Evolutionary conservation across 2,888 invertebrate genomes (phyloP), one percentile per base, ranked within the genome.

Genomic region (Smittia aterrima): DNA sequence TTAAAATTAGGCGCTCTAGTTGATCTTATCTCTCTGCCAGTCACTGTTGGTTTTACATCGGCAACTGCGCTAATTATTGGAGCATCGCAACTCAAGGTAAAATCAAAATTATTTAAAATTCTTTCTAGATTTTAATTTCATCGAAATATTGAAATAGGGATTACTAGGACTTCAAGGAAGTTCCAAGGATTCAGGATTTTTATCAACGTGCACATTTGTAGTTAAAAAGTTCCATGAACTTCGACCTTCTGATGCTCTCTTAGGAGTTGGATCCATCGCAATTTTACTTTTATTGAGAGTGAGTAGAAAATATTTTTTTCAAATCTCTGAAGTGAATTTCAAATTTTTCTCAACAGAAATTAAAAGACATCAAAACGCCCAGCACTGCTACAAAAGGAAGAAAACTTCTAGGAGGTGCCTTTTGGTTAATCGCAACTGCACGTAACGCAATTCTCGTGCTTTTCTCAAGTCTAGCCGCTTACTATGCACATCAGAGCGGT

Each of bases 51-150:
- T 0, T 96, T 95, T 80, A 95, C 95, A 0, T 94, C 95, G 4
- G 95, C 95, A 0, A 95, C 95, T 0, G 95, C 95, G 40, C 90
- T 96, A 53, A 95, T 95, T 76, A 95, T 95, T 75, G 92, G 92
- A 1, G 89, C 90, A 16, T 93, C 94, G 0, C 95, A 95, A 81
- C 82, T 95, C 1, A 94, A 93, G 79, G 87, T 87, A 71, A 79
- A 83, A 53, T 22, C 11, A 74, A 68, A 53, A n/a, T 20, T 54
- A 53, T 72, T 66, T n/a, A n/a, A n/a, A n/a, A n/a, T n/a, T 68
- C 25, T 58, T 25, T 47, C n/a, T 58, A 74, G n/a, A n/a, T n/a
- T n/a, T n/a, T n/a, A n/a, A n/a, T n/a, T 47, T 71, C 9, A 67
- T 58, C 32, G n/a, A n/a, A 9, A 32, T 32, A 9, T 32, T 58